phyloP scores from a whole-genome alignment of 2,888 invertebrate species.

The Catocala nupta region DNA sequence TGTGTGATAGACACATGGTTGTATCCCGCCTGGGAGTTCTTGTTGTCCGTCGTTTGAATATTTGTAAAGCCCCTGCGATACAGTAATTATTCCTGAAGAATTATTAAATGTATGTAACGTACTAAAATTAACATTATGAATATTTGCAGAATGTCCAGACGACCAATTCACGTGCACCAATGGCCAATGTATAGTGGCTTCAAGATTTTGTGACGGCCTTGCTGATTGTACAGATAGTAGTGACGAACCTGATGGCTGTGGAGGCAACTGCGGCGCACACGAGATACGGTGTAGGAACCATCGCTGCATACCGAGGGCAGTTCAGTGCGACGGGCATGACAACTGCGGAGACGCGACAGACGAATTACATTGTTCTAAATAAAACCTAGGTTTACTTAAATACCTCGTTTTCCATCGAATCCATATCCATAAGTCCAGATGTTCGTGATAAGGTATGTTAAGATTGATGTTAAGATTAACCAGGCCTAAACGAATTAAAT shows the following conservation, averaged over 20 bases:
- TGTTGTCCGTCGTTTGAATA: no score
- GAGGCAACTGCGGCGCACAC: slow-evolving; percentile 85
- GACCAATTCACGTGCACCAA: slow-evolving; percentile 87
- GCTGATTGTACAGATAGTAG: slow-evolving; percentile 90
- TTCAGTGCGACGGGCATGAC: slow-evolving; percentile 89
- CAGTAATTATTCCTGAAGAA: no score
- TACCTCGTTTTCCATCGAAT: background rate
- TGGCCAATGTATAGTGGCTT: slow-evolving; percentile 89
- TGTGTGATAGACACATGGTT: no score
- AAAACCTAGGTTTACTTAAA: slow-evolving; percentile 1
- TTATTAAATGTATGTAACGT: no score
- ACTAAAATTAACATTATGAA: background rate
- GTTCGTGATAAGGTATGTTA: background rate
- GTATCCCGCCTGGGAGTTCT: no score
- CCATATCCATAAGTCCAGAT: no score
- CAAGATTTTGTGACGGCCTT: slow-evolving; percentile 90
- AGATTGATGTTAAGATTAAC: slow-evolving; percentile 9
- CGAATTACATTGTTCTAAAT: slow-evolving; percentile 85
- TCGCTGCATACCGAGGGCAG: slow-evolving; percentile 88
- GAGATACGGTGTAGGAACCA: slow-evolving; percentile 82
- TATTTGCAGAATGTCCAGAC: slow-evolving; percentile 77
- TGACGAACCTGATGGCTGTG: slow-evolving; percentile 89
- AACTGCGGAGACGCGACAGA: slow-evolving; percentile 91
- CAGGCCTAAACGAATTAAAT: slow-evolving; percentile 14
- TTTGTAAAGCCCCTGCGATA: no score